phyloP scores from a whole-genome alignment of 2,888 invertebrate species.

The Nephrotoma guestfalica region DNA sequence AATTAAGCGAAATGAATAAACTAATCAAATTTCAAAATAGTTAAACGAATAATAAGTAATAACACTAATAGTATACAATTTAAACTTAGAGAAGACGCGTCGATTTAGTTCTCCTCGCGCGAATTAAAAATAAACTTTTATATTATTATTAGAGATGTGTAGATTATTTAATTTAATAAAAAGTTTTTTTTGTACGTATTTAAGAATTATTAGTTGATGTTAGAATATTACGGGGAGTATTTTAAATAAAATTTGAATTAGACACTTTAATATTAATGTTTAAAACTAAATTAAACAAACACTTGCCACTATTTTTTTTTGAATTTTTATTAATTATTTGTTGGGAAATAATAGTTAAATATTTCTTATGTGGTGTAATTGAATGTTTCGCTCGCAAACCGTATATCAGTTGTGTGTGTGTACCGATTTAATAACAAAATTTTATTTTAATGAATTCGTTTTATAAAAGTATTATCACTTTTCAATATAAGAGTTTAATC shows the following conservation, averaged over 20 bases:
- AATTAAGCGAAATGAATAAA: neutral
- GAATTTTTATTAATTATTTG: no score
- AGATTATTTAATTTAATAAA: neutral
- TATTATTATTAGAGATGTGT: neutral
- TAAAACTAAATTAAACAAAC: neutral
- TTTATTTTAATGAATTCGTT: neutral
- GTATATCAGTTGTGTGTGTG: neutral
- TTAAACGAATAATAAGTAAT: neutral
- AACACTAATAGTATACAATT: neutral
- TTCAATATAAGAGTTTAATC: neutral
- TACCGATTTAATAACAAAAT: neutral
- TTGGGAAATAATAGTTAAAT: neutral
- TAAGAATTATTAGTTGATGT: neutral
- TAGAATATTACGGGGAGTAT: neutral
- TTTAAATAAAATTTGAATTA: neutral
- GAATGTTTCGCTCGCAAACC: neutral
- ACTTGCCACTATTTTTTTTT: neutral
- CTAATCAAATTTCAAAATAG: neutral
- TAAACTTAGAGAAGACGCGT: neutral
- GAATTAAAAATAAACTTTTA: neutral
- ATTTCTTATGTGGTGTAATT: neutral
- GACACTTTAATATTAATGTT: neutral
- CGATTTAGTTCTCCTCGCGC: neutral
- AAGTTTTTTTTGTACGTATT: neutral
- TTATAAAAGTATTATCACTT: neutral